Evolutionary conservation across 2,888 invertebrate species (phyloP).

Genomic region (Nephrotoma flavescens): DNA sequence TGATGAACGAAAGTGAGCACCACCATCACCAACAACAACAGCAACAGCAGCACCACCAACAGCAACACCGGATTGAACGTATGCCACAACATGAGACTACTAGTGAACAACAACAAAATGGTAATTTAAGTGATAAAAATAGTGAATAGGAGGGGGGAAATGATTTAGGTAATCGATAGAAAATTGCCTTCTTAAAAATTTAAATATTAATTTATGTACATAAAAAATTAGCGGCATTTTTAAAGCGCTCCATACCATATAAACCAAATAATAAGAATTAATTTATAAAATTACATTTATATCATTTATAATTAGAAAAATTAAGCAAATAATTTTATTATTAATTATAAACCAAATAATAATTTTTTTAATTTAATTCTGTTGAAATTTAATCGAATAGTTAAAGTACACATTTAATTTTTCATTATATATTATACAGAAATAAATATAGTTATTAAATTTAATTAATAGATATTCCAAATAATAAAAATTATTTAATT

Average conservation of each 20-base stretch:
- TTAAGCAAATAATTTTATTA: not conserved
- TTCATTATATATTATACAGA: not conserved
- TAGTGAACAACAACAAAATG: not conserved
- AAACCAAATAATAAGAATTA: not conserved
- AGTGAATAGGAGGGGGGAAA: not conserved
- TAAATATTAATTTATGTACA: not conserved
- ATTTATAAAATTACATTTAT: not conserved
- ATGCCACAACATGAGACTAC: not conserved
- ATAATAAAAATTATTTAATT: not conserved
- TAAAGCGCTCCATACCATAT: not conserved
- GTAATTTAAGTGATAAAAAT: not conserved
- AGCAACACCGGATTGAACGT: not conserved
- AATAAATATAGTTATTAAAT: not conserved
- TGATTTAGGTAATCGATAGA: not conserved
- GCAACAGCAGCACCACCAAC: conserved; percentile 15
- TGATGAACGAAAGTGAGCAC: conserved; percentile 17
- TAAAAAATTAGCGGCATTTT: not conserved
- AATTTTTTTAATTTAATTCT: not conserved
- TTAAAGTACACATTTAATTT: not conserved
- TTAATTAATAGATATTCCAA: not conserved
- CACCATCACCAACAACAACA: conserved; percentile 20
- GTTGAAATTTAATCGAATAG: not conserved
- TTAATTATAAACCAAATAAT: not conserved
- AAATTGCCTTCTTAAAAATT: not conserved
- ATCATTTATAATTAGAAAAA: not conserved